Conservation (phyloP, 2,113 vertebrate genomes). For the Pangasianodon hypophthalmus region DNA sequence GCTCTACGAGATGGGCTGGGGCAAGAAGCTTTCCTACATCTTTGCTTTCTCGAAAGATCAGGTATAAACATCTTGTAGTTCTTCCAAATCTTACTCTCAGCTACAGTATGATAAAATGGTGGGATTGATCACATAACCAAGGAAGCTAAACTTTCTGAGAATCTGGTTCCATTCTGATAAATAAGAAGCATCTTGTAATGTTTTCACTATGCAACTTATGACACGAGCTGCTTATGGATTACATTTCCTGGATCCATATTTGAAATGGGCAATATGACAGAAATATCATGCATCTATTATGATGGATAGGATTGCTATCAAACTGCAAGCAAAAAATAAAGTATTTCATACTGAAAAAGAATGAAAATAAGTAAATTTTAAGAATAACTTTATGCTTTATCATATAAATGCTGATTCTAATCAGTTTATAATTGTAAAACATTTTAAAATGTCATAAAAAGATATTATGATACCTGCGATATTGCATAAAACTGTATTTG, state of each 20-base stretch:
- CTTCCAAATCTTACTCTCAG: background rate
- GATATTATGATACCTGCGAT: too few relatives aligned
- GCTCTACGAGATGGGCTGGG: conserved; percentile 94
- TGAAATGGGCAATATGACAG: background rate
- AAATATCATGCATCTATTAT: background rate
- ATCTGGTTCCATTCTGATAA: too few relatives aligned
- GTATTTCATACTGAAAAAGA: too few relatives aligned
- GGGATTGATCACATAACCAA: background rate
- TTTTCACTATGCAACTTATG: background rate
- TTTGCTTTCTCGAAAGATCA: conserved; percentile 96
- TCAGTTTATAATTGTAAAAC: too few relatives aligned
- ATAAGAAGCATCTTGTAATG: background rate
- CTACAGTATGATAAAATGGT: background rate
- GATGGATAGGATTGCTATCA: too few relatives aligned
- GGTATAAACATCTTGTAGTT: conserved; percentile 67
- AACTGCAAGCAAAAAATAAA: too few relatives aligned
- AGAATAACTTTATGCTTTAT: too few relatives aligned
- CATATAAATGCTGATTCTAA: too few relatives aligned
- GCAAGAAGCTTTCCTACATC: conserved; percentile 91
- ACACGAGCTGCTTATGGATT: background rate
- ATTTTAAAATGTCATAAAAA: too few relatives aligned
- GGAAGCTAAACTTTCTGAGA: background rate
- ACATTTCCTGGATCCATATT: background rate
- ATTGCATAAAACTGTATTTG: too few relatives aligned
- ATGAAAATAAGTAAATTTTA: too few relatives aligned